Conservation (phyloP, 2,888 invertebrate genomes). For the Hyposoter dolosus region DNA sequence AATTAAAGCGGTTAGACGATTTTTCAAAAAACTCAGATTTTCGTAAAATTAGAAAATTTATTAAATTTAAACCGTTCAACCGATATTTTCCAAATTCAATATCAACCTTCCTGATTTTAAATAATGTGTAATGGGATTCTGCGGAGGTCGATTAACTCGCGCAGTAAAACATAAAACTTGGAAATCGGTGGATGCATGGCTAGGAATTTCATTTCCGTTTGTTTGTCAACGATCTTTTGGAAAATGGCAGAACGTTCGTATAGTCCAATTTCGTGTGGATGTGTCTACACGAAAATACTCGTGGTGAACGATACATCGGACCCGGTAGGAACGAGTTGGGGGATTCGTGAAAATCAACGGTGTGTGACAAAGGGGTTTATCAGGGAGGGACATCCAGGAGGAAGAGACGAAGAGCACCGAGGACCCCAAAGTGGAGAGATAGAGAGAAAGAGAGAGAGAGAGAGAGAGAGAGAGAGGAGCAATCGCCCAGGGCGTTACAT, state of each 20-base stretch:
- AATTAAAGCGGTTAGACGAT: too few species aligned
- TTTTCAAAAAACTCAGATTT: too few species aligned
- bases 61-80: too few species aligned
- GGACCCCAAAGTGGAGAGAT: background rate
- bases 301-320: constrained; percentile 29
- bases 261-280: background rate
- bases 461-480: constrained; percentile 63
- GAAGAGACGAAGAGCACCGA: too few species aligned
- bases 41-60: too few species aligned
- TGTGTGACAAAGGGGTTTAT: constrained; percentile 82
- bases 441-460: constrained; percentile 49
- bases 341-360: constrained; percentile 78
- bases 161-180: constrained; percentile 8
- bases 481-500: constrained; percentile 80
- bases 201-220: constrained; percentile 80
- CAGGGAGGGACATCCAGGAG: constrained; percentile 69
- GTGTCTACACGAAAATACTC: background rate
- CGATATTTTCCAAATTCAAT: too few species aligned
- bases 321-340: constrained; percentile 71
- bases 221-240: constrained; percentile 51
- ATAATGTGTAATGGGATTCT: background rate
- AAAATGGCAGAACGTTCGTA: constrained; percentile 52
- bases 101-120: background rate
- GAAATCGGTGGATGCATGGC: constrained; percentile 73
- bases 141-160: background rate